Conservation (phyloP, 1,140 invertebrate genomes). For the Teleogryllus occipitalis region DNA sequence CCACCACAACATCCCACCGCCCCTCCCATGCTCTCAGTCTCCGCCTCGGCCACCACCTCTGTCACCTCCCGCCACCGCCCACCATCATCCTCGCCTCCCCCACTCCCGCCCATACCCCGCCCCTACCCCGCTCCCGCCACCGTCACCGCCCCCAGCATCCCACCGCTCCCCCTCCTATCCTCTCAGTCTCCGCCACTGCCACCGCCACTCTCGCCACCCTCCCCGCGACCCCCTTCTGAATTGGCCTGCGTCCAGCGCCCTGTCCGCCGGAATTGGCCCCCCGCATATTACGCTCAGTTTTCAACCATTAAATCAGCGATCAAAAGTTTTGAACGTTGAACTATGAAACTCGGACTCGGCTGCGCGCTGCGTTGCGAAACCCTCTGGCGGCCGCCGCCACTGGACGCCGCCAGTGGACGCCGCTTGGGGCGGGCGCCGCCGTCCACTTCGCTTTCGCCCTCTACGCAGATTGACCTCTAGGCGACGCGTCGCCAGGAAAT, state of each 20-base stretch:
- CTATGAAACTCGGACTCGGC: neutral
- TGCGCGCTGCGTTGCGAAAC: too few relatives aligned
- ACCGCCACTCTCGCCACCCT: neutral
- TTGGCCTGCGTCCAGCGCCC: neutral
- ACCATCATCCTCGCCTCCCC: neutral
- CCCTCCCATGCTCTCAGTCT: too few relatives aligned
- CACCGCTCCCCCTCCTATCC: neutral
- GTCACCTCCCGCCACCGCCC: neutral
- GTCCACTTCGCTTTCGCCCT: too few relatives aligned
- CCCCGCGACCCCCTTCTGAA: neutral
- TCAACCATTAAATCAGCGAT: conserved; percentile 4
- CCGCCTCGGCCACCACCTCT: too few relatives aligned
- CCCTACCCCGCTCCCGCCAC: too few relatives aligned
- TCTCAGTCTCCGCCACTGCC: too few relatives aligned
- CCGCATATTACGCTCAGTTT: conserved; percentile 1
- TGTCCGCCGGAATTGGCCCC: neutral
- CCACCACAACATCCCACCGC: neutral
- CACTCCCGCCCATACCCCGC: neutral
- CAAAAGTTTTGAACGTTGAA: conserved; percentile 5
- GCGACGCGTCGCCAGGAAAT: too few relatives aligned
- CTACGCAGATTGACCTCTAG: too few relatives aligned
- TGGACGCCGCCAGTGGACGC: too few relatives aligned
- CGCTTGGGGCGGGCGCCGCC: too few relatives aligned
- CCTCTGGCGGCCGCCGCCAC: too few relatives aligned
- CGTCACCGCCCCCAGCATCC: neutral